Evolutionary conservation across 1,140 invertebrate species (phyloP).

Genomic region (Cherax destructor): DNA sequence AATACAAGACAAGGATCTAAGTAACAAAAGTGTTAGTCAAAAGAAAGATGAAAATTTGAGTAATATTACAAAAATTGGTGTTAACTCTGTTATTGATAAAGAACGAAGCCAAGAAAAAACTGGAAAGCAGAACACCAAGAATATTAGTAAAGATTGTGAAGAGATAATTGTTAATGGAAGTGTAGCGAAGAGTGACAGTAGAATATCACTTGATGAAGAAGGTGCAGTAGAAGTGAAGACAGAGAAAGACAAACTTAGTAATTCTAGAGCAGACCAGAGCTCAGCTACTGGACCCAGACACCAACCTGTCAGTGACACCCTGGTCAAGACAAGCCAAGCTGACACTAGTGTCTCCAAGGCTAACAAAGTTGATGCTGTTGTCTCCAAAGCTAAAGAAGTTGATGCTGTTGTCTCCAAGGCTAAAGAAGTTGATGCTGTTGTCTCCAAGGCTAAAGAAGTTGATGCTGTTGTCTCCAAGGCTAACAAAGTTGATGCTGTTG

Average conservation of each 20-base stretch:
- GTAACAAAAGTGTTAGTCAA: neutral
- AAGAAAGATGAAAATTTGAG: neutral
- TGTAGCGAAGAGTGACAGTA: slow-evolving; percentile 15
- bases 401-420: neutral
- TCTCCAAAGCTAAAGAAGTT: neutral
- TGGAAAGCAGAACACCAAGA: neutral
- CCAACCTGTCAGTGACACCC: neutral
- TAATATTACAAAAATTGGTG: neutral
- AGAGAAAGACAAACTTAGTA: slow-evolving; percentile 5
- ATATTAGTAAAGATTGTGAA: neutral
- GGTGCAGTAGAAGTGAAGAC: slow-evolving; percentile 23
- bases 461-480: neutral
- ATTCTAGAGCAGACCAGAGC: neutral
- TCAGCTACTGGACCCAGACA: neutral
- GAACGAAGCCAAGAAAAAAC: neutral
- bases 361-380: neutral
- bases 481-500: neutral
- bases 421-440: neutral
- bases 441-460: neutral
- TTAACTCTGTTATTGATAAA: too few relatives aligned
- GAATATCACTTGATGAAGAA: slow-evolving; percentile 11
- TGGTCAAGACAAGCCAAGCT: neutral
- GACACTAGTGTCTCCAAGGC: neutral
- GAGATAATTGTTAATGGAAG: slow-evolving; percentile 24
- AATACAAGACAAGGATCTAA: slow-evolving; percentile 7